Conservation (phyloP, 2,888 invertebrate species). For the Drosophila leonis region DNA sequence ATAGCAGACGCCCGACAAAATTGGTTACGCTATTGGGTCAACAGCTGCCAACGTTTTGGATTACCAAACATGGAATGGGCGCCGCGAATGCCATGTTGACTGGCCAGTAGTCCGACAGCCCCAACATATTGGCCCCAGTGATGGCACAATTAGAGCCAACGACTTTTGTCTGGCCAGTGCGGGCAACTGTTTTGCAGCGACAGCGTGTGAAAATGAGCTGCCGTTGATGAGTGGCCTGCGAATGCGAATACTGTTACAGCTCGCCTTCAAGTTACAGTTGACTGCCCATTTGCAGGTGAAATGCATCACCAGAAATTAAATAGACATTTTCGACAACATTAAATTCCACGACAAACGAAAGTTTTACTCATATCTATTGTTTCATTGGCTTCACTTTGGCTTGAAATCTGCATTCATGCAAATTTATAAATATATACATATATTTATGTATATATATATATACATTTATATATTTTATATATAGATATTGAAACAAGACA, state of each 20-base stretch:
- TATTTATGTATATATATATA: no score
- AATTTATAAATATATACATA: no score
- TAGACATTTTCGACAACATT: not conserved
- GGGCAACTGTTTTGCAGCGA: not conserved
- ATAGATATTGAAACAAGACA: no score
- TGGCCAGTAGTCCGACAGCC: conserved; percentile 28
- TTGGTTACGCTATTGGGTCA: conserved; percentile 74
- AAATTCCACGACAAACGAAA: not conserved
- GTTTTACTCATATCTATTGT: not conserved
- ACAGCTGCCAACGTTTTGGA: conserved; percentile 59
- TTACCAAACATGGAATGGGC: conserved; percentile 17
- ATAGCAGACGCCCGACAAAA: conserved; percentile 59
- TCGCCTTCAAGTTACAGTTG: conserved; percentile 27
- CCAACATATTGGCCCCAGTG: conserved; percentile 56
- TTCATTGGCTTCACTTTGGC: not conserved
- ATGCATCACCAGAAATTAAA: not conserved
- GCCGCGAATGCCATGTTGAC: conserved; percentile 1
- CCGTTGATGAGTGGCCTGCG: conserved; percentile 32
- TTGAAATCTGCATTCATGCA: no score
- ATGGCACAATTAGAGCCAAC: conserved; percentile 16
- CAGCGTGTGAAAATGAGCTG: conserved; percentile 67
- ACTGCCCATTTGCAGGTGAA: conserved; percentile 20
- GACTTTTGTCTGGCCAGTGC: conserved; percentile 18
- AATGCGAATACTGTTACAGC: conserved; percentile 43
- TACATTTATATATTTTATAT: no score